Evolutionary conservation across 1,140 invertebrate genomes (phyloP), one percentile per base, ranked within the genome.

Genomic region (Sogatella furcifera): DNA sequence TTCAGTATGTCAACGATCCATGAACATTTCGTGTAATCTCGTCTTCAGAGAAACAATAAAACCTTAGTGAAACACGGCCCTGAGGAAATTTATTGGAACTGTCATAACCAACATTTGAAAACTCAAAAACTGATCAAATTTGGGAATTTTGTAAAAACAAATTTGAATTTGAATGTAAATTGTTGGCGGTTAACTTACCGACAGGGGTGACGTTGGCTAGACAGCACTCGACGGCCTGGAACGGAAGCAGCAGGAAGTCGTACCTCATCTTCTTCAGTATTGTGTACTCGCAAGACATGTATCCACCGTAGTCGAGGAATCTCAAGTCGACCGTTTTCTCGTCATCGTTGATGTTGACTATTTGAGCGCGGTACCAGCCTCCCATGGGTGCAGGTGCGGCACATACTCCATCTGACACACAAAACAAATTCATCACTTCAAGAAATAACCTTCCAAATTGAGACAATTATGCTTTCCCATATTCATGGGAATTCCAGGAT

Each of bases 281-380:
- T 21, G 81, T 75, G 62, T 85, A 85, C 63, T 82, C 80, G n/a
- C 95, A 78, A 41, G 78, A 80, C 68, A 84, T 82, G 72, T 90
- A 98, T 52, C 95, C 95, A 24, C 96, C 96, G 72, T 94, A 93
- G 76, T 98, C 96, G 1, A 98, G 83, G 71, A 93, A 86, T 74
- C 89, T 89, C 34, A 97, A 82, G 59, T 92, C 78, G 69, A 87
- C 88, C n/a, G 82, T 78, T 61, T 83, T 78, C 49, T 78, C 81
- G 44, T 83, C 81, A 59, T 81, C 74, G 68, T 88, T 84, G 5
- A 79, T 78, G 46, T 81, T 80, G 14, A 93, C 81, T 2, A 97
- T 83, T 71, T 87, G 84, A 1, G 89, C 91, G 66, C 95, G 82
- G 71, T 89, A 94, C 95, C 95, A 98, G 67, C 84, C 84, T 62